Conservation (phyloP, 2,888 invertebrate species). For the Xestia ashworthii region DNA sequence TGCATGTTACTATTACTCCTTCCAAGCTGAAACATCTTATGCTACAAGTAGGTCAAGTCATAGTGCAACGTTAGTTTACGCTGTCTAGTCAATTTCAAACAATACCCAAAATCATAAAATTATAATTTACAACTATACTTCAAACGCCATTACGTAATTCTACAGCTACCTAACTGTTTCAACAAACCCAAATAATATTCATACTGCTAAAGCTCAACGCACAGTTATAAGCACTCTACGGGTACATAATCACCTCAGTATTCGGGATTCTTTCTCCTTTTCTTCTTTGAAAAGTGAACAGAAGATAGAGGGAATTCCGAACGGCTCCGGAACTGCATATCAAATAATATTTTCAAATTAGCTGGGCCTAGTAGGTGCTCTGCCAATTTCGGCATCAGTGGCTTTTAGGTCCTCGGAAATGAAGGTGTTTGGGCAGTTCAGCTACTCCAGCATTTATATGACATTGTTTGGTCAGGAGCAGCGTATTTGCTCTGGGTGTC, state of each 20-base stretch:
- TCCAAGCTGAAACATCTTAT: background rate
- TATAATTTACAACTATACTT: slow-evolving; percentile 15
- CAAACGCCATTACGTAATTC: slow-evolving; percentile 1
- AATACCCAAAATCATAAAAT: slow-evolving; percentile 12
- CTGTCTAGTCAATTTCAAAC: slow-evolving; percentile 1
- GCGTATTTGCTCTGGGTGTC: too few relatives aligned
- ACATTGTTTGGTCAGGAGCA: too few relatives aligned
- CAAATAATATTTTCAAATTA: too few relatives aligned
- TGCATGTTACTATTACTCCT: background rate
- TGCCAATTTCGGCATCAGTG: too few relatives aligned
- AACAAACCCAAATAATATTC: background rate
- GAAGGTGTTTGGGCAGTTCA: too few relatives aligned
- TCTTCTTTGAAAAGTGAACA: too few relatives aligned
- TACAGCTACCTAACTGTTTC: background rate
- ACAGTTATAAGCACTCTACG: background rate
- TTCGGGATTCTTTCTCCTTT: background rate
- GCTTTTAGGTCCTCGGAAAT: too few relatives aligned
- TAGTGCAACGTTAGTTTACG: background rate
- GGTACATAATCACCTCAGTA: too few relatives aligned
- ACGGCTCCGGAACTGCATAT: too few relatives aligned
- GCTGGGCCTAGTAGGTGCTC: too few relatives aligned
- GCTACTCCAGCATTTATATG: too few relatives aligned
- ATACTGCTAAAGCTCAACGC: background rate
- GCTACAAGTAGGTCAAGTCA: background rate
- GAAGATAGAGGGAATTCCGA: too few relatives aligned